Evolutionary conservation across 2,888 invertebrate genomes (phyloP).

Genomic region (Oasisia sp.): DNA sequence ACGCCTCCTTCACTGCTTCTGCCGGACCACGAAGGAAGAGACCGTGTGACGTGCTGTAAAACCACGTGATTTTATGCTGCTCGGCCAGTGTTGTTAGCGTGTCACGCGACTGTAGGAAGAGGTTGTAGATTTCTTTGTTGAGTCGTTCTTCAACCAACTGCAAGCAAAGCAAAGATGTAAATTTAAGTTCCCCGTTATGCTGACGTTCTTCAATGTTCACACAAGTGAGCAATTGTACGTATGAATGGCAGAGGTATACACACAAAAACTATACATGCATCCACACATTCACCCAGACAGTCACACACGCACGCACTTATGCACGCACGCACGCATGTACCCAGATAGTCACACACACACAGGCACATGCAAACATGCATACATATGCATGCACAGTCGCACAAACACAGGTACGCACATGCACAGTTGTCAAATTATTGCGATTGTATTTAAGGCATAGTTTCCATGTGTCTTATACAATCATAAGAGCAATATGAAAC

Average conservation of each 20-base stretch:
- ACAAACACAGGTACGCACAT: no score
- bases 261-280: not conserved
- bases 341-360: no score
- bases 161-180: not conserved
- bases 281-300: not conserved
- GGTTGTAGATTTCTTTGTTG: not conserved
- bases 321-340: not conserved
- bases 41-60: not conserved
- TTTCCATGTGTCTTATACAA: no score
- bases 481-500: no score
- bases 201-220: not conserved
- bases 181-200: not conserved
- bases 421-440: no score
- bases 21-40: not conserved
- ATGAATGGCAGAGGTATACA: no score
- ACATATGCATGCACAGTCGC: no score
- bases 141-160: conserved; percentile 3
- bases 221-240: no score
- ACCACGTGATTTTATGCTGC: not conserved
- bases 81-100: not conserved
- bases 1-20: not conserved
- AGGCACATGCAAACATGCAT: no score
- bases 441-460: no score
- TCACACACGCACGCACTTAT: not conserved
- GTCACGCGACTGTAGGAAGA: not conserved